These are phyloP conservation scores for Zophobas morio DNA, from an alignment of 1,140 invertebrate species.

Conservation along the genomic window DNA sequence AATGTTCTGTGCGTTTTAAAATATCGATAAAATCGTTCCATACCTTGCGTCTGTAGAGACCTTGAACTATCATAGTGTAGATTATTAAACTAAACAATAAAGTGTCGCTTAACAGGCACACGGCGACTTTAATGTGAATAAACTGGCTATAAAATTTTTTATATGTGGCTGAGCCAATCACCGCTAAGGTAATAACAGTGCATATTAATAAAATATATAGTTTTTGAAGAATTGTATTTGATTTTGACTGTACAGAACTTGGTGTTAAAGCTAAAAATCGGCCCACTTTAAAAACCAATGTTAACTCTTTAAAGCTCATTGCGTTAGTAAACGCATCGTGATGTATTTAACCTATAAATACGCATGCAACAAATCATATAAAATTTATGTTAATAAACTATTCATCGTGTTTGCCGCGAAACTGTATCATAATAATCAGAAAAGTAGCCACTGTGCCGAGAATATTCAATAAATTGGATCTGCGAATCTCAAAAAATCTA, in stretches of 20 bases:
- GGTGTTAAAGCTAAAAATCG: conserved; percentile 5
- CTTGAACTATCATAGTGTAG: not conserved
- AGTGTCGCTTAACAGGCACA: not conserved
- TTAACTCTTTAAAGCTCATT: conserved; percentile 19
- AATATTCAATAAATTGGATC: not conserved
- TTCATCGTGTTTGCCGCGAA: not conserved
- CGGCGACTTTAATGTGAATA: conserved; percentile 1
- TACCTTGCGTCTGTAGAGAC: not conserved
- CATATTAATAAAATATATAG: conserved; percentile 5
- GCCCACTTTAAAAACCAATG: not conserved
- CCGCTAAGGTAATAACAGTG: not conserved
- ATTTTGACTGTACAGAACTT: not conserved
- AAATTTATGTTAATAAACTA: not conserved
- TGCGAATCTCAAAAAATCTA: conserved; percentile 2
- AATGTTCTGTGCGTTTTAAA: not conserved
- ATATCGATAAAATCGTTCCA: not conserved
- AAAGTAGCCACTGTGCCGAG: conserved; percentile 4
- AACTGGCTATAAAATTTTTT: not conserved
- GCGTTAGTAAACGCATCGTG: not conserved
- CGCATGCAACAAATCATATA: not conserved
- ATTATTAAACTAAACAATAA: not conserved
- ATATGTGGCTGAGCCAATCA: not conserved
- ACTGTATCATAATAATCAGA: conserved; percentile 10
- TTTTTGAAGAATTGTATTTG: not conserved
- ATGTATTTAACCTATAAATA: not conserved